phyloP scores from a whole-genome alignment of 2,113 vertebrate genomes.

The Conger conger region DNA sequence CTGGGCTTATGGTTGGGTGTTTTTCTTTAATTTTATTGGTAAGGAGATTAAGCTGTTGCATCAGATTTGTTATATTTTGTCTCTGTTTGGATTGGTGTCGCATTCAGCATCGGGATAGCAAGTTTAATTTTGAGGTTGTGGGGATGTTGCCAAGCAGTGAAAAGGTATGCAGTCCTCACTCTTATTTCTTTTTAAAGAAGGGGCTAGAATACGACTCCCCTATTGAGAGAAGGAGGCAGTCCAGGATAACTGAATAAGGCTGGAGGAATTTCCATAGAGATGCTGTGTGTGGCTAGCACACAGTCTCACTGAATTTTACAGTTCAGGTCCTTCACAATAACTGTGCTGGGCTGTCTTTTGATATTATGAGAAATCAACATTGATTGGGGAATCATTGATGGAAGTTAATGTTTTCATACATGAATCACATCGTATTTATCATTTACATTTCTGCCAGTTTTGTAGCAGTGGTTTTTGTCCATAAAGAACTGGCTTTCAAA shows the following conservation, averaged over 20 bases:
- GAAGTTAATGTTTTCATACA: not conserved
- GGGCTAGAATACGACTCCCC: not conserved
- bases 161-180: conserved; percentile 9
- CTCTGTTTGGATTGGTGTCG: not conserved
- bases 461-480: not conserved
- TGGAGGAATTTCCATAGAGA: not conserved
- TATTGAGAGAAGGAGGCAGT: not conserved
- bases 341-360: not conserved
- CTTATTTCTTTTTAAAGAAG: not conserved
- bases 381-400: not conserved
- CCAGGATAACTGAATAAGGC: not conserved
- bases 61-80: not conserved
- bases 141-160: conserved; percentile 14
- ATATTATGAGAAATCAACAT: not conserved
- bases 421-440: not conserved
- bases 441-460: not conserved
- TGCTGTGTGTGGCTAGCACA: conserved; percentile 6
- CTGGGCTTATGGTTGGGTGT: not conserved
- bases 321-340: not conserved
- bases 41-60: not conserved
- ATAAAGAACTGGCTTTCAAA: not conserved
- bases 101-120: not conserved
- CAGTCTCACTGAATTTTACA: not conserved
- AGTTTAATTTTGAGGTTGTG: not conserved
- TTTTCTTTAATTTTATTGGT: conserved; percentile 1